Percentiles rank a stretch among this genome's conserved stretches.
These are phyloP conservation scores for Patella vulgata DNA, from an alignment of 1,140 invertebrate species.

Conservation along the genomic window DNA sequence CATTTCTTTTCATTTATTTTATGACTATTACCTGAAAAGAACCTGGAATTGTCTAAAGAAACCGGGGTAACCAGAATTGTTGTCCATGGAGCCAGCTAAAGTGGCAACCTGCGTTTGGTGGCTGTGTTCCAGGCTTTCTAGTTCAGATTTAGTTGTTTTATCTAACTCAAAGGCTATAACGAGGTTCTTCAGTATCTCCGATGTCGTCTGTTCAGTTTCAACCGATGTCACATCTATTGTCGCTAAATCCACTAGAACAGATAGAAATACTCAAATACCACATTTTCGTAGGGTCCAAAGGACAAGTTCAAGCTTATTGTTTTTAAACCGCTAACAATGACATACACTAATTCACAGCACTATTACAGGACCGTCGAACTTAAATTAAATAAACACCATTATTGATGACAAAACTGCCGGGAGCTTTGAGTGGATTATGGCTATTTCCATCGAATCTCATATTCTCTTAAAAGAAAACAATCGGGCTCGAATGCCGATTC, in stretches of 20 bases:
- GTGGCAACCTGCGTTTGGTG: constrained; percentile 6
- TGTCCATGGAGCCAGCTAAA: background rate
- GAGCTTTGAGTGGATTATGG: no score
- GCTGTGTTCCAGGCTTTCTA: constrained; percentile 2
- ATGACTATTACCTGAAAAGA: constrained; percentile 31
- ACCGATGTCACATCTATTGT: constrained; percentile 50
- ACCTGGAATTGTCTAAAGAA: constrained; percentile 42
- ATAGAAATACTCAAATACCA: background rate
- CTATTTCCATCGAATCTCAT: no score
- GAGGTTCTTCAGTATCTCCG: constrained; percentile 32
- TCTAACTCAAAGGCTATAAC: constrained; percentile 26
- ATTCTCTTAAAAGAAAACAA: no score
- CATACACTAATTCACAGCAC: no score
- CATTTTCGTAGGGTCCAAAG: no score
- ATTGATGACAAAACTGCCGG: no score
- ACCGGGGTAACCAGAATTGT: constrained; percentile 22
- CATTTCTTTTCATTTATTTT: no score
- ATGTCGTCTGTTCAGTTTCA: constrained; percentile 37
- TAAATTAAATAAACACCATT: no score
- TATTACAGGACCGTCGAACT: no score
- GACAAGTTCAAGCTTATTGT: no score
- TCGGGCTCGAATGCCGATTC: no score
- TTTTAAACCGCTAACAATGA: no score
- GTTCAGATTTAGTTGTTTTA: background rate
- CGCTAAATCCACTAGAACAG: constrained; percentile 51